Evolutionary conservation across 2,888 invertebrate species (phyloP), one percentile per base, ranked within the genome.

Genomic region (Sycophila texana): DNA sequence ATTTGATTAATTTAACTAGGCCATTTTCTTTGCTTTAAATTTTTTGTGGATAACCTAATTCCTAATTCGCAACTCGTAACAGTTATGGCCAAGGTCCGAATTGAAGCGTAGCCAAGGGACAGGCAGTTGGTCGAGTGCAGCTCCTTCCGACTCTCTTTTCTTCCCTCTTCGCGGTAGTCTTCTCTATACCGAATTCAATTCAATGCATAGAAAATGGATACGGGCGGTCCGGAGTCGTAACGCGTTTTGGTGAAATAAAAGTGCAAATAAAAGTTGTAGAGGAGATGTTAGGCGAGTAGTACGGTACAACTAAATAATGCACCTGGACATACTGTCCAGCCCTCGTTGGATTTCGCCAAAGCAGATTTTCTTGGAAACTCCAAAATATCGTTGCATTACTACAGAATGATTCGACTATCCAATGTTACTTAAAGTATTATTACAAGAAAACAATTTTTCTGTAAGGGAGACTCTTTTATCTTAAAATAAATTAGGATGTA

Each of bases 161-260:
- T 20, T 58, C 22, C 30, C 67, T 53, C 39, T 49, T 39, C 22
- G 10, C 55, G 30, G 22, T 16, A 13, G 20, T 73, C 47, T 73
- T n/a, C 67, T 74, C 74, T 83, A 82, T 75, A 82, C 84, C 79
- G 84, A 86, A 87, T 87, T 86, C 86, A 86, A 87, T 87, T 86
- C 87, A 86, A 86, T 87, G 87, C 87, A 87, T 87, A 87, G 86
- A 81, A 85, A 87, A 87, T 87, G 85, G 83, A 84, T 82, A 82
- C 81, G 60, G 80, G 79, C 79, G 74, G 82, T 81, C 78, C 82
- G 82, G 82, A 82, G 82, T 82, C 82, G 83, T 85, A 85, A 84
- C 83, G 82, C 82, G 82, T 84, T 84, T 84, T 83, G 81, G 82
- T 80, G 53, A 22, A 49, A 85, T 82, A 83, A 83, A 85, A 84